phyloP scores from a whole-genome alignment of 2,888 invertebrate genomes.

The Orthonychiurus folsomi region DNA sequence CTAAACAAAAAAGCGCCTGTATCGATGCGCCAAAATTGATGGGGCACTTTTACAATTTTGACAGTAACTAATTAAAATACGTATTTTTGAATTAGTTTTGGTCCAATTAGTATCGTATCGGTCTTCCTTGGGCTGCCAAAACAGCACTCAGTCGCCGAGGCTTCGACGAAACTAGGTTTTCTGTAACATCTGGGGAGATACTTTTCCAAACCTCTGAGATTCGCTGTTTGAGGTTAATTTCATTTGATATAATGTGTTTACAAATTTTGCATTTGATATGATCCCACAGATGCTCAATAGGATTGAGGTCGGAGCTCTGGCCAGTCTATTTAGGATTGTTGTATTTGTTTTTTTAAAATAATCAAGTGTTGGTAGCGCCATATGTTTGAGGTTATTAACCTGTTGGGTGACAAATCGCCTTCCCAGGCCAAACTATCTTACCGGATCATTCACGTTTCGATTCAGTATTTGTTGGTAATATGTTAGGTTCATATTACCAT shows the following conservation, averaged over 20 bases:
- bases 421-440: conserved; percentile 11
- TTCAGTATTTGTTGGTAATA: conserved; percentile 12
- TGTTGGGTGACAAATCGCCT: conserved; percentile 16
- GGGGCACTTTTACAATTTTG: too few relatives aligned
- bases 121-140: too few relatives aligned
- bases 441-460: conserved; percentile 11
- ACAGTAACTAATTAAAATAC: too few relatives aligned
- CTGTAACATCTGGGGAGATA: background rate
- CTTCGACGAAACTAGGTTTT: background rate
- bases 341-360: conserved; percentile 12
- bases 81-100: too few relatives aligned
- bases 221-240: background rate
- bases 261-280: conserved; percentile 9
- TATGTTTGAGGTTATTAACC: conserved; percentile 20
- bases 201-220: conserved; percentile 4
- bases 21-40: too few relatives aligned
- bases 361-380: background rate
- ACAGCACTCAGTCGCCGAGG: too few relatives aligned
- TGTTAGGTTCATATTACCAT: background rate
- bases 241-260: background rate
- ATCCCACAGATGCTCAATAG: conserved; percentile 18
- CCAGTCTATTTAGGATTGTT: conserved; percentile 14
- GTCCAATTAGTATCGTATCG: too few relatives aligned
- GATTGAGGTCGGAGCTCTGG: conserved; percentile 12
- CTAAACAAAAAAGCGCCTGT: too few relatives aligned